phyloP scores from a whole-genome alignment of 2,113 vertebrate species.

The Sebastes fasciatus region DNA sequence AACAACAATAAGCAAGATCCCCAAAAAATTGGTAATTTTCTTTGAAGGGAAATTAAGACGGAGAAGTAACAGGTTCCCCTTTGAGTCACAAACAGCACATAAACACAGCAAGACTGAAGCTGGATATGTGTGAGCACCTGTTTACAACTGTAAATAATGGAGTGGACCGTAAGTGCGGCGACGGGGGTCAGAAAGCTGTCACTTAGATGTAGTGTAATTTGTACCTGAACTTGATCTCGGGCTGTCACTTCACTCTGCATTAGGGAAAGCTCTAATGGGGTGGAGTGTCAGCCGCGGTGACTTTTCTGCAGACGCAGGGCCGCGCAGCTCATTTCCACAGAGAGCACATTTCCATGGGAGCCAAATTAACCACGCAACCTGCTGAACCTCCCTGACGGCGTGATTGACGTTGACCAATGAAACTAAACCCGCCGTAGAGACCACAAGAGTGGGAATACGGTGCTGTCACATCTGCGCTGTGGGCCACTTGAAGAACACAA shows the following conservation, averaged over 20 bases:
- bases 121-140: conserved; percentile 17
- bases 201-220: conserved; percentile 51
- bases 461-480: not conserved
- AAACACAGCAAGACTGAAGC: not conserved
- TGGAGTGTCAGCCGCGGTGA: conserved; percentile 32
- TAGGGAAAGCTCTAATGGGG: conserved; percentile 42
- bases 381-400: conserved; percentile 11
- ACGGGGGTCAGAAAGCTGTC: conserved; percentile 50
- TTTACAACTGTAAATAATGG: conserved; percentile 67
- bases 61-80: not conserved
- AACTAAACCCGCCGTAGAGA: conserved; percentile 37
- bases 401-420: conserved; percentile 41
- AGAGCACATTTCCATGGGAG: conserved; percentile 44
- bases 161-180: conserved; percentile 39
- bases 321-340: not conserved
- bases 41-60: not conserved
- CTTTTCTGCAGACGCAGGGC: conserved; percentile 39
- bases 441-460: conserved; percentile 1
- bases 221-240: conserved; percentile 55
- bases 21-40: not conserved
- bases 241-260: conserved; percentile 59
- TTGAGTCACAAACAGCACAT: conserved; percentile 1
- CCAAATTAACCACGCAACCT: conserved; percentile 44
- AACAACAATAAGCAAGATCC: not conserved
- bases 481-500: not conserved